Conservation (phyloP, 2,888 invertebrate species). For the Gryllus longicercus region DNA sequence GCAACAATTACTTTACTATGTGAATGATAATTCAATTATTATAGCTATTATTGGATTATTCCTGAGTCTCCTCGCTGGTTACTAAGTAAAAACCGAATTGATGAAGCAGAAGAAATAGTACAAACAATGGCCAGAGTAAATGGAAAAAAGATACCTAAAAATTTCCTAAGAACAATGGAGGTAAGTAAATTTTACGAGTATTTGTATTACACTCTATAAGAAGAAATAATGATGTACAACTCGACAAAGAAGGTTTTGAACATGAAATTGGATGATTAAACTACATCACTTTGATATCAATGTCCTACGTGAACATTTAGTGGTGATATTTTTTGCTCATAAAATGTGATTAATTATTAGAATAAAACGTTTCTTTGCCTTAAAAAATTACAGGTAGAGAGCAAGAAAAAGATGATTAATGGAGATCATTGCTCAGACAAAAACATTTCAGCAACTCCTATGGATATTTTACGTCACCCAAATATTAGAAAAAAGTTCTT, state of each 20-base stretch:
- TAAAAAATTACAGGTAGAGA: slow-evolving; percentile 20
- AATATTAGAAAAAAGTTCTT: slow-evolving; percentile 65
- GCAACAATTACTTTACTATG: too few relatives aligned
- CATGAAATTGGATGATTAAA: neutral
- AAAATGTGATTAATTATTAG: too few relatives aligned
- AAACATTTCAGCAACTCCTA: slow-evolving; percentile 52
- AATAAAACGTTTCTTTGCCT: neutral
- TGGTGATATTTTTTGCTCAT: too few relatives aligned
- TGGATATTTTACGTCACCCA: slow-evolving; percentile 62
- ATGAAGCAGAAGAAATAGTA: slow-evolving; percentile 63
- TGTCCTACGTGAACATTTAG: too few relatives aligned
- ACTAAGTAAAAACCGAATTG: slow-evolving; percentile 60
- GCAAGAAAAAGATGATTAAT: slow-evolving; percentile 19
- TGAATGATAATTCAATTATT: neutral
- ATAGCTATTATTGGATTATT: slow-evolving; percentile 62
- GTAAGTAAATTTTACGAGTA: slow-evolving; percentile 45
- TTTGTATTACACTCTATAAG: too few relatives aligned
- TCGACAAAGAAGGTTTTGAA: neutral
- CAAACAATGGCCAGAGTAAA: slow-evolving; percentile 61
- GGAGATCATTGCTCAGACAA: slow-evolving; percentile 6
- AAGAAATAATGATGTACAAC: neutral
- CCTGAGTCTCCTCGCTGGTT: slow-evolving; percentile 70
- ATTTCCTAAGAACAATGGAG: slow-evolving; percentile 60
- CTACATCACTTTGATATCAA: too few relatives aligned
- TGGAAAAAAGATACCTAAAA: slow-evolving; percentile 54